These are phyloP conservation scores for Lophochroa leadbeateri DNA, from an alignment of 2,113 vertebrate genomes.

Conservation along the genomic window DNA sequence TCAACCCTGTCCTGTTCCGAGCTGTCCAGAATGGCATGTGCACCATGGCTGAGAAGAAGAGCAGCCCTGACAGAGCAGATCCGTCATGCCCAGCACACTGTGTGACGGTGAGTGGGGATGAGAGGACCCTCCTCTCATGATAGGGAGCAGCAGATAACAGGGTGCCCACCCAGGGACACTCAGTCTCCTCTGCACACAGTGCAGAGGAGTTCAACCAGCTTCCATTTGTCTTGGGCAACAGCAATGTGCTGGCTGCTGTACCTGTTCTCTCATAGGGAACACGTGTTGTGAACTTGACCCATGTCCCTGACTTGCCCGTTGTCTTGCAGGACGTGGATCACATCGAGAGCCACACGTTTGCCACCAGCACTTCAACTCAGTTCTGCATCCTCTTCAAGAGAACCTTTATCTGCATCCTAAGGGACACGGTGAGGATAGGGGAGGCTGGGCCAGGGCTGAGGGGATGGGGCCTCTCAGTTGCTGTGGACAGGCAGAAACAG, in stretches of 20 bases:
- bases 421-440: conserved; percentile 86
- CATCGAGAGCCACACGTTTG: conserved; percentile 94
- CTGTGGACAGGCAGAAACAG: background rate
- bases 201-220: background rate
- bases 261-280: background rate
- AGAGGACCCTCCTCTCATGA: background rate
- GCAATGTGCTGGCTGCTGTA: background rate
- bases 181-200: background rate
- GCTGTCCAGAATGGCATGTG: conserved; percentile 94
- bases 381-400: conserved; percentile 98
- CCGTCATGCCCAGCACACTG: conserved; percentile 79
- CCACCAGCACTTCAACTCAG: conserved; percentile 92
- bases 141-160: rapidly evolving
- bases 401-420: conserved; percentile 91
- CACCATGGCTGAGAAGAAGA: conserved; percentile 88
- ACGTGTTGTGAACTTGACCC: rapidly evolving
- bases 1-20: conserved; percentile 93
- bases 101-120: conserved; percentile 77
- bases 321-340: conserved; percentile 81
- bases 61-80: conserved; percentile 84
- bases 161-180: background rate
- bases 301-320: background rate
- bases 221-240: background rate
- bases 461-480: background rate
- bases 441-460: background rate